Percentiles rank a stretch among this genome's conserved stretches.
Conservation (phyloP, 1,140 invertebrate species). For the Aphidius ervi region DNA sequence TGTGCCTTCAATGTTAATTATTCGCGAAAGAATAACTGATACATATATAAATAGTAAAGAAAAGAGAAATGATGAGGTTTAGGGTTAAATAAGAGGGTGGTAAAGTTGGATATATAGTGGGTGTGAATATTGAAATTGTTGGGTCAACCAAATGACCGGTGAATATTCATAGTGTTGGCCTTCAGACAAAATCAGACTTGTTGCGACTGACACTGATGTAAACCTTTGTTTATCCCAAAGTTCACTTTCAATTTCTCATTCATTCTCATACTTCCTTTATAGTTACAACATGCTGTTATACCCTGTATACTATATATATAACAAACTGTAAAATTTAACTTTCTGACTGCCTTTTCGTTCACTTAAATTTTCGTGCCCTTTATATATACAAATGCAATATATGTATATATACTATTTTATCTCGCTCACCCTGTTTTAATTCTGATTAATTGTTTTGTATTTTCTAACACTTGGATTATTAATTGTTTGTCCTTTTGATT, state of each 20-base stretch:
- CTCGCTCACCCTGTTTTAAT: slow-evolving; percentile 40
- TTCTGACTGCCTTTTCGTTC: too few relatives aligned
- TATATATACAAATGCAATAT: not conserved
- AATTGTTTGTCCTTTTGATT: slow-evolving; percentile 54
- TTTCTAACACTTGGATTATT: slow-evolving; percentile 38
- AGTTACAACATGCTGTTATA: too few relatives aligned
- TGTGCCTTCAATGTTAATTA: too few relatives aligned
- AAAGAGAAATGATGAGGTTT: too few relatives aligned
- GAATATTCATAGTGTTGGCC: slow-evolving; percentile 50
- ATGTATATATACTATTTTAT: slow-evolving; percentile 34
- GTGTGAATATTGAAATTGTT: slow-evolving; percentile 23
- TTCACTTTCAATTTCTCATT: slow-evolving; percentile 6
- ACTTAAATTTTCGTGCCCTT: too few relatives aligned
- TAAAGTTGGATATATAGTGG: slow-evolving; percentile 6
- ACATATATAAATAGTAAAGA: too few relatives aligned
- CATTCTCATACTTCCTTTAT: slow-evolving; percentile 3
- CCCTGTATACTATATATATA: too few relatives aligned
- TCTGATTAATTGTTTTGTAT: slow-evolving; percentile 42
- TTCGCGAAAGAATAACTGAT: too few relatives aligned
- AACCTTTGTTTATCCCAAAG: slow-evolving; percentile 49
- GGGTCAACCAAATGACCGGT: slow-evolving; percentile 21
- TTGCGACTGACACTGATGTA: slow-evolving; percentile 56
- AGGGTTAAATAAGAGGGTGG: too few relatives aligned
- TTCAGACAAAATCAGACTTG: slow-evolving; percentile 50
- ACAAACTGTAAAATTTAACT: too few relatives aligned